A percentile compares a stretch with the other conserved stretches of the same genome.
Conservation (phyloP, 37 sponge, comb jelly and placozoan genomes). For the Eunapius fragilis region DNA sequence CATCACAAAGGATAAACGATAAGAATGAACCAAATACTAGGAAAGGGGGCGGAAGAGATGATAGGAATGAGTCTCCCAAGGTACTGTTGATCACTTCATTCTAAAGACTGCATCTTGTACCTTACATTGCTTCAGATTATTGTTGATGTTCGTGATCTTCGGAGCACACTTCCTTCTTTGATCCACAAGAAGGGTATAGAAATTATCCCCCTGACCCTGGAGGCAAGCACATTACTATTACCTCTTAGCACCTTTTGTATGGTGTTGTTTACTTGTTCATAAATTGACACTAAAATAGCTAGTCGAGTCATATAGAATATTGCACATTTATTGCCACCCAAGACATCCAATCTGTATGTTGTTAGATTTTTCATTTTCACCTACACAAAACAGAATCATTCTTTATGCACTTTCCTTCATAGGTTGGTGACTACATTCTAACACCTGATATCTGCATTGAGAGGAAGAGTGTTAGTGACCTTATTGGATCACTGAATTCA, state of each 20-base stretch:
- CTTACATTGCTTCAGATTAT: constrained; percentile 55
- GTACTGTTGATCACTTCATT: background rate
- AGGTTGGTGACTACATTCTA: constrained; percentile 98
- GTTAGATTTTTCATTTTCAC: too few species aligned
- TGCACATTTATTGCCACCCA: too few species aligned
- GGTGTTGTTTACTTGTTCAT: too few species aligned
- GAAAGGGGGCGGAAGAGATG: constrained; percentile 69
- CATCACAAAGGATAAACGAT: constrained; percentile 29
- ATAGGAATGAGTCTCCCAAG: background rate
- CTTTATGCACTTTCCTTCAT: too few species aligned
- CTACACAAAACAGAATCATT: too few species aligned
- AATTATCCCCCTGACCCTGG: constrained; percentile 87
- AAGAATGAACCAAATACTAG: constrained; percentile 45
- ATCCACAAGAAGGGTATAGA: constrained; percentile 94
- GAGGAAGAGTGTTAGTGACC: constrained; percentile 92
- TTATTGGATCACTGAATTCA: constrained; percentile 90
- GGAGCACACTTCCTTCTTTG: constrained; percentile 92
- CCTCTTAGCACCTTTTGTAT: too few species aligned
- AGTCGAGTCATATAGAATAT: too few species aligned
- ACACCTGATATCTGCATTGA: constrained; percentile 98
- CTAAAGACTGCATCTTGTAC: background rate
- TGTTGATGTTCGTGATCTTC: constrained; percentile 94
- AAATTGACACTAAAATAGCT: too few species aligned
- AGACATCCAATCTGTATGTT: too few species aligned
- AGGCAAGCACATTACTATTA: constrained; percentile 55